Conservation (phyloP, 2,888 invertebrate genomes). For the Furcula furcula region DNA sequence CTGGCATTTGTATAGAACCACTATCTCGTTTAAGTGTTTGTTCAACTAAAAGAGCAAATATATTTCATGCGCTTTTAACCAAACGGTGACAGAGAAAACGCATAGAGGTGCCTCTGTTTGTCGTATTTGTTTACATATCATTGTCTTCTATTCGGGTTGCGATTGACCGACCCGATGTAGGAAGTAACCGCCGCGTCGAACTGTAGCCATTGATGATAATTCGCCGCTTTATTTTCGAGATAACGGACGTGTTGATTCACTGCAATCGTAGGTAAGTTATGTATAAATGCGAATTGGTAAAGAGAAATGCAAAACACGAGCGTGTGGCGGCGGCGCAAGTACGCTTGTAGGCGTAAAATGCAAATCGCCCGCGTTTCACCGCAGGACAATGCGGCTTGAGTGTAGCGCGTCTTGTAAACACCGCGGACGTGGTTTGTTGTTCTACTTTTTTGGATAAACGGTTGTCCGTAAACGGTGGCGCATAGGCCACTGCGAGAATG, state of each 20-base stretch:
- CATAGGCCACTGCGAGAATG: slow-evolving; percentile 74
- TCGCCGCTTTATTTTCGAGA: slow-evolving; percentile 19
- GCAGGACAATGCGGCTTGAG: slow-evolving; percentile 70
- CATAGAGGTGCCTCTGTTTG: slow-evolving; percentile 42
- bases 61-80: slow-evolving; percentile 41
- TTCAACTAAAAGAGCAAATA: slow-evolving; percentile 54
- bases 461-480: slow-evolving; percentile 68
- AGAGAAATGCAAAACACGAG: slow-evolving; percentile 57
- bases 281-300: slow-evolving; percentile 28
- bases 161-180: slow-evolving; percentile 37
- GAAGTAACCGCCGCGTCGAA: slow-evolving; percentile 36
- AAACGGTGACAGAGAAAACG: slow-evolving; percentile 42
- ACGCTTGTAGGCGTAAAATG: slow-evolving; percentile 68
- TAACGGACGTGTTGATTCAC: slow-evolving; percentile 20
- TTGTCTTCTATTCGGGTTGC: slow-evolving; percentile 43
- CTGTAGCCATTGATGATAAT: slow-evolving; percentile 29
- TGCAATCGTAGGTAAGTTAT: slow-evolving; percentile 26
- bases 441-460: slow-evolving; percentile 80
- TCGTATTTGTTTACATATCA: slow-evolving; percentile 44
- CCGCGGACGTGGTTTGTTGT: slow-evolving; percentile 67
- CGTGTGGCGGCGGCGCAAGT: slow-evolving; percentile 19
- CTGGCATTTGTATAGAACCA: slow-evolving; percentile 11
- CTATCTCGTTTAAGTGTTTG: slow-evolving; percentile 37
- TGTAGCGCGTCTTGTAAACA: slow-evolving; percentile 78
- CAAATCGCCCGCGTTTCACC: slow-evolving; percentile 71